These are phyloP conservation scores for Holacanthus passer DNA, from an alignment of 2,113 vertebrate genomes.

Conservation along the genomic window DNA sequence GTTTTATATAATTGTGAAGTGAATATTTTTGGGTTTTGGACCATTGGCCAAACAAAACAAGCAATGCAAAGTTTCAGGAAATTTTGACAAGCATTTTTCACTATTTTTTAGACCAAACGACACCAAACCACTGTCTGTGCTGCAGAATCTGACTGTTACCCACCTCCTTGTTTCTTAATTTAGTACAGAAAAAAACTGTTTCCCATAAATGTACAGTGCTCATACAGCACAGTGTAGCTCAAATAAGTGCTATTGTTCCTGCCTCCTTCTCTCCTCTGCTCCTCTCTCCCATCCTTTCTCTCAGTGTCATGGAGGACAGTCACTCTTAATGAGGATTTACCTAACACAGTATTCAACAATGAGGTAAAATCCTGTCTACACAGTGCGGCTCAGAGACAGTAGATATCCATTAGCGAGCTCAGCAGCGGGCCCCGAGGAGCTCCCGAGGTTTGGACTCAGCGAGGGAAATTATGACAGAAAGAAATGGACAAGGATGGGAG, in stretches of 20 bases:
- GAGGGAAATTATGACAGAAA: conserved; percentile 50
- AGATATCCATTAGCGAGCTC: conserved; percentile 72
- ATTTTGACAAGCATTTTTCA: background rate
- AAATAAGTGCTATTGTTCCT: conserved; percentile 2
- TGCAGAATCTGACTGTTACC: background rate
- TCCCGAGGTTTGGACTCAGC: conserved; percentile 59
- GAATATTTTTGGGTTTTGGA: background rate
- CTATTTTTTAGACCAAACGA: background rate
- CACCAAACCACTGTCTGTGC: background rate
- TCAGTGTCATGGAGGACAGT: conserved; percentile 36
- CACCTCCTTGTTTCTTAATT: background rate
- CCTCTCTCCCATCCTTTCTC: conserved; percentile 25
- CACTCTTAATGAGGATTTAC: conserved; percentile 66
- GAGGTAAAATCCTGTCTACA: conserved; percentile 61
- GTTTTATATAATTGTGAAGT: no score
- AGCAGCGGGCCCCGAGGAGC: conserved; percentile 58
- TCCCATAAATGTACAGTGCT: conserved; percentile 1
- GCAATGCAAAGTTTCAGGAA: no score
- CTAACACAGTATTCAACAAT: conserved; percentile 67
- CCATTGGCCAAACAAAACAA: background rate
- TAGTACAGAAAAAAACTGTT: conserved; percentile 11
- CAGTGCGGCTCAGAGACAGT: conserved; percentile 47
- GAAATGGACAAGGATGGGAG: conserved; percentile 41
- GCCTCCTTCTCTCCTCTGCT: conserved; percentile 18
- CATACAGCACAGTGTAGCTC: conserved; percentile 12